Base-by-base conservation (phyloP, 2,113 vertebrate genomes). In the Tinamus guttatus region DNA sequence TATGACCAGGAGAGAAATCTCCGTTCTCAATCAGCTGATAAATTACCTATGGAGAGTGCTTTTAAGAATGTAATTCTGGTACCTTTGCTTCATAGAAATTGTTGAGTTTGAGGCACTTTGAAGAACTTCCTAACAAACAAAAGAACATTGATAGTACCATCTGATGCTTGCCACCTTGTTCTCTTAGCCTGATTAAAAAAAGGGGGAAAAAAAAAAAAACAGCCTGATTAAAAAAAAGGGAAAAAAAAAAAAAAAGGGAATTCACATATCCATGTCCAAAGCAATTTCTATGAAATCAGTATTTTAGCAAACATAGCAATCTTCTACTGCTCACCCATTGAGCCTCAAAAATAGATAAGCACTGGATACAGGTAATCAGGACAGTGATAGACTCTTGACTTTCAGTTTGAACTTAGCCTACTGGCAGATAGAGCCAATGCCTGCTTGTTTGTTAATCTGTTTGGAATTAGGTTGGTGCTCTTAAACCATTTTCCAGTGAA, bases 21-120 rank as follows among this genome's bases (percentile, higher is more conserved):
- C 81, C 82, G 17, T 84, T 95, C 93, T 79, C 89, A 94, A 95
- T 91, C 34, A 93, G 40, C 71, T 68, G 59, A 95, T 88, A 91
- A 95, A 95, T 92, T 89, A 93, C 81, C 89, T 81, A 73, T 16
- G 17, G 73, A 32, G 38, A 68, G 52, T 58, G 34, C 43, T 56
- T 90, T 84, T 75, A 69, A 76, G 77, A 89, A 85, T 32, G 18
- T 62, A 25, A 77, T 74, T 51, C 65, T 91, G 8, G 27, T 89
- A 22, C 28, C 9, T 73, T 81, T 81, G 59, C 18, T 83, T 82
- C 74, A n/a, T 38, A 4, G 0, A 45, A 62, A 63, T 84, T 54
- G 20, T 1, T 82, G 71, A 14, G 6, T 5, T 85, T 93, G 64
- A 60, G 40, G 41, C 1, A 0, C 74, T 86, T 81, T 91, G 47